Percentiles rank a stretch among this genome's conserved stretches.
Evolutionary conservation across 1,140 invertebrate species (phyloP).

Genomic region (Drosophila subpulchrella): DNA sequence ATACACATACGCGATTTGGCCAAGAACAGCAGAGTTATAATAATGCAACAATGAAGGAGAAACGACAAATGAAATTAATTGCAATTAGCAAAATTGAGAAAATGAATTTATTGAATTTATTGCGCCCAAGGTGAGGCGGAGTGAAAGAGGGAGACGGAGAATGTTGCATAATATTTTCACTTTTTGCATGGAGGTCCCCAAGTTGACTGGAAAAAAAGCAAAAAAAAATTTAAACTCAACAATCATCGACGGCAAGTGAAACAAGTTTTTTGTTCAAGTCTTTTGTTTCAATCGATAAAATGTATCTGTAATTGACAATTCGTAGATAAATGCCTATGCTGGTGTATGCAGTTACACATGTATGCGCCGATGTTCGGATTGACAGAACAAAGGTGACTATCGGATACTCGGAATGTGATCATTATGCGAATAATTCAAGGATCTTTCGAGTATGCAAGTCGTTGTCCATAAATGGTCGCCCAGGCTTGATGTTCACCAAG

Average conservation of each 20-base stretch:
- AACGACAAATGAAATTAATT: constrained; percentile 61
- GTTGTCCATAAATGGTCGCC: background rate
- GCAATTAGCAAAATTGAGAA: constrained; percentile 52
- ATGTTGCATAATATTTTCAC: constrained; percentile 61
- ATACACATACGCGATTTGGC: constrained; percentile 23
- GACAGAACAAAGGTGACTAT: constrained; percentile 49
- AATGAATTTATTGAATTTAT: constrained; percentile 38
- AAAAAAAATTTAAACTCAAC: constrained; percentile 20
- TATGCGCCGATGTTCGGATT: constrained; percentile 26
- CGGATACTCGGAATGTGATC: constrained; percentile 22
- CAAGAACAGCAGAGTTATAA: constrained; percentile 40
- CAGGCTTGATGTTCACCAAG: no score
- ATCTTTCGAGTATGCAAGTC: background rate
- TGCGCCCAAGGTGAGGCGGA: constrained; percentile 41
- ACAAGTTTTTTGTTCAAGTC: constrained; percentile 59
- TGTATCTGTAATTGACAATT: constrained; percentile 33
- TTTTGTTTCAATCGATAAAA: constrained; percentile 63
- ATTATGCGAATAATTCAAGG: constrained; percentile 16
- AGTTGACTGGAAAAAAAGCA: constrained; percentile 1
- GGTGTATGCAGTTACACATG: constrained; percentile 4
- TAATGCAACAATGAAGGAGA: constrained; percentile 54
- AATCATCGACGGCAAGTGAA: constrained; percentile 9
- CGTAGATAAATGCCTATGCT: constrained; percentile 21
- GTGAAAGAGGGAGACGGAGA: constrained; percentile 8
- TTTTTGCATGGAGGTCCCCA: constrained; percentile 36